Base-by-base conservation (phyloP, 2,113 vertebrate genomes). In the Lagenorhynchus albirostris region DNA sequence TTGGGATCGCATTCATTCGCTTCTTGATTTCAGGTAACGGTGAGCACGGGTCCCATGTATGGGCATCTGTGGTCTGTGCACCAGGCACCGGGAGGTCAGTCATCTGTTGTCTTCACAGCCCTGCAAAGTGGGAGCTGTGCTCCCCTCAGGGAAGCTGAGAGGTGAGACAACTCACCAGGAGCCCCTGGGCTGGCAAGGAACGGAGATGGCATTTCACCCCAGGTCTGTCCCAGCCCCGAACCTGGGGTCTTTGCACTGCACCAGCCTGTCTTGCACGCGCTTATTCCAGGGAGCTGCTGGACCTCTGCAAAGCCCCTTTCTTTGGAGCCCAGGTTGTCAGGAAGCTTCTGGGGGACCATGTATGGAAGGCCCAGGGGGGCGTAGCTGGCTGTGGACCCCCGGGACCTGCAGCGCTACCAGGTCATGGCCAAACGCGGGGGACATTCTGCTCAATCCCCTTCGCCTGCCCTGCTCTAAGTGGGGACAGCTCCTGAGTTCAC, bases 91-190 rank as follows among this genome's bases (percentile, higher is more conserved):
- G 12, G 33, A 33, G 5, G 0, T 29, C 23, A 10, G 5, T 2
- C 10, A 4, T 20, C 6, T 38, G 10, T 25, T 31, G 0, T 17
- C 47, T 18, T 29, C 47, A 11, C 29, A 58, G 33, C 14, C 14
- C 44, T 12, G 5, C 8, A 23, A 1, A 1, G n/a, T 8, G 6
- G 53, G 12, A 60, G 63, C n/a, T 29, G 5, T 1, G 6, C 13
- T 4, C 21, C 25, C 33, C 18, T 12, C 4, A 3, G 38, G 21
- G 50, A 47, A 17, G 7, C 41, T 8, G 60, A n/a, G 62, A 55
- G 8, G 10, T 23, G n/a, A 31, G 15, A 29, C 7, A 0, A 2
- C 7, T 1, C 25, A 0, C 26, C 11, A 17, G 9, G 36, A 25
- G 38, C 11, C 21, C 9, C 5, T 14, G 50, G 62, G 77, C 2